These are phyloP conservation scores for Microtus ochrogaster DNA, from an alignment of 2,113 vertebrate species.

Conservation along the genomic window DNA sequence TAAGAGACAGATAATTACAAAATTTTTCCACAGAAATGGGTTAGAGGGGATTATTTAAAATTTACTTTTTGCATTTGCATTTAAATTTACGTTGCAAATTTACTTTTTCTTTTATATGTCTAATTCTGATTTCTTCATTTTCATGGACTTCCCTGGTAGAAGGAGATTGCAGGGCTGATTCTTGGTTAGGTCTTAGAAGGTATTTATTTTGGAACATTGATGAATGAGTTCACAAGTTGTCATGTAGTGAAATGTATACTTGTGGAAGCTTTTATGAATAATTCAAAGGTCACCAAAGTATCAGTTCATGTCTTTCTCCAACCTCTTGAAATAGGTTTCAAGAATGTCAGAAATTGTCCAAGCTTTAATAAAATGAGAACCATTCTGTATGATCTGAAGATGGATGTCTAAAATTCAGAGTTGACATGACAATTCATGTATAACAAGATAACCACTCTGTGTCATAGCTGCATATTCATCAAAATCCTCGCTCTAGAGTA, in stretches of 20 bases:
- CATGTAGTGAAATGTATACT: background rate
- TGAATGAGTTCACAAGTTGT: background rate
- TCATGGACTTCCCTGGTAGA: background rate
- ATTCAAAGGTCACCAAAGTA: conserved; percentile 20
- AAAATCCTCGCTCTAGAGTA: background rate
- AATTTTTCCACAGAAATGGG: background rate
- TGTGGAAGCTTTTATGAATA: background rate
- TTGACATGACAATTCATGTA: background rate
- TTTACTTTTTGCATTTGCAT: background rate
- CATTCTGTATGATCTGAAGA: background rate
- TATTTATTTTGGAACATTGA: conserved; percentile 38
- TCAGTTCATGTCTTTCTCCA: conserved; percentile 26
- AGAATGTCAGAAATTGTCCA: background rate
- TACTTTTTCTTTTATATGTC: background rate
- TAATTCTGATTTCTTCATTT: background rate
- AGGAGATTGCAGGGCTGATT: background rate
- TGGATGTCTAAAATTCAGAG: background rate
- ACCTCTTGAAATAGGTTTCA: background rate
- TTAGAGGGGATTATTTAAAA: background rate
- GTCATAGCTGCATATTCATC: background rate
- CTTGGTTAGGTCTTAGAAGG: background rate
- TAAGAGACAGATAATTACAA: background rate
- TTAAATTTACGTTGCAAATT: background rate
- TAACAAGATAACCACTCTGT: background rate
- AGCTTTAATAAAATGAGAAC: background rate